Evolutionary conservation across 2,888 invertebrate genomes (phyloP), one percentile per base, ranked within the genome.

Genomic region (Anorthoa munda): DNA sequence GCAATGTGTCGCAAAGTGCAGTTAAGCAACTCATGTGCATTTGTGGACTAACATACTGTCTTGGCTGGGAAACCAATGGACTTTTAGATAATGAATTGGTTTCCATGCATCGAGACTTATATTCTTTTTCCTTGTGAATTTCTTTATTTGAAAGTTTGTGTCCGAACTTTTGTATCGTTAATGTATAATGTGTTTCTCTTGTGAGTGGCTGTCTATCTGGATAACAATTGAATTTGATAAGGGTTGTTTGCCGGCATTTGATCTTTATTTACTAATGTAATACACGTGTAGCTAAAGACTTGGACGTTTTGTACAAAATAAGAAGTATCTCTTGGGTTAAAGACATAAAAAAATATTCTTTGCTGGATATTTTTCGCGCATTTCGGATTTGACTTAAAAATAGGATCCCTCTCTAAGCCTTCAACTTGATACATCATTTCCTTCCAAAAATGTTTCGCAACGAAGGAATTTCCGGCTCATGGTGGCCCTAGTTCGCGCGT

Each of bases 1-100:
- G 70, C 82, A 77, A 64, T 77, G 66, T 79, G 81, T 82, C 61
- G 66, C 75, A 71, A 83, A 80, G 70, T 75, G 71, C 82, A 82
- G 82, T 82, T 82, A 75, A 64, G 74, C 74, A 78, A 65, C 71
- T 89, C 84, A 76, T 86, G 76, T 89, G 87, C 86, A 87, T 72
- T 86, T 75, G 83, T 77, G 72, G 65, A 79, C 74, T 72, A 70
- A 67, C 78, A 66, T 74, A 86, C 68, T 82, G 79, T 81, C 75
- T 75, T 72, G 72, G 77, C 79, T 78, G 71, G 46, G 77, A 72
- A 84, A 81, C 78, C 75, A 72, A 67, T 79, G 81, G 55, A 59
- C 61, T 79, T 81, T 77, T 61, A 60, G 31, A 72, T 81, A 79
- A 79, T 83, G 72, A 79, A 84, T 86, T 55, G 69, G 59, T 66